phyloP scores from a whole-genome alignment of 2,113 vertebrate genomes.

The Chloroceryle aenea region DNA sequence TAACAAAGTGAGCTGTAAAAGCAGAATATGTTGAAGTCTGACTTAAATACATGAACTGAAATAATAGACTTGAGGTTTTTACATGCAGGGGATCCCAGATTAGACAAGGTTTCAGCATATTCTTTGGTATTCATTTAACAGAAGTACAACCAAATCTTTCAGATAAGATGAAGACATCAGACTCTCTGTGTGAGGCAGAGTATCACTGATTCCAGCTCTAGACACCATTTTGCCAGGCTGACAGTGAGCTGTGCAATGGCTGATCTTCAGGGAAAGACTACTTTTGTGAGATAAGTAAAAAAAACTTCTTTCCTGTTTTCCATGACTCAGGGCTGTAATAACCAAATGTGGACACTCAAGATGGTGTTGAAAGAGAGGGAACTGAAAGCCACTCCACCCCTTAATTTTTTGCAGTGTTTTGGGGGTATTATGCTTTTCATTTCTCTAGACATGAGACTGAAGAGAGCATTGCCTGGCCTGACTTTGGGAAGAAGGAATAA shows the following conservation, averaged over 20 bases:
- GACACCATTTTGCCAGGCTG: no score
- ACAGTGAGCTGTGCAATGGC: background rate
- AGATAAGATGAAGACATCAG: background rate
- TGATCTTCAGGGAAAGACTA: background rate
- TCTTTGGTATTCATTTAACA: background rate
- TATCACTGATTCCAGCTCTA: background rate
- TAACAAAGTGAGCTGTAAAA: background rate
- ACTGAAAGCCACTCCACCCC: background rate
- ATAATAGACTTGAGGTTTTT: background rate
- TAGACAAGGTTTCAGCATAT: background rate
- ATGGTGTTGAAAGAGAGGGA: fast-evolving
- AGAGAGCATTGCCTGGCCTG: background rate
- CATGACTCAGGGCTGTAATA: fast-evolving
- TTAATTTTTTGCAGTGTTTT: background rate
- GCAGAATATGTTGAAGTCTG: background rate
- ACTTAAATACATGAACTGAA: background rate
- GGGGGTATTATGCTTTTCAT: background rate
- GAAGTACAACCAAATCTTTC: background rate
- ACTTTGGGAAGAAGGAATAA: background rate
- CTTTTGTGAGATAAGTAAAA: background rate
- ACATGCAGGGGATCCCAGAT: background rate
- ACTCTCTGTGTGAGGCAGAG: background rate
- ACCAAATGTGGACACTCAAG: background rate
- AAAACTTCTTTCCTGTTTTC: background rate
- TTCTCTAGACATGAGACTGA: background rate